phyloP scores from a whole-genome alignment of 2,888 invertebrate species.

The Andrena fulva region DNA sequence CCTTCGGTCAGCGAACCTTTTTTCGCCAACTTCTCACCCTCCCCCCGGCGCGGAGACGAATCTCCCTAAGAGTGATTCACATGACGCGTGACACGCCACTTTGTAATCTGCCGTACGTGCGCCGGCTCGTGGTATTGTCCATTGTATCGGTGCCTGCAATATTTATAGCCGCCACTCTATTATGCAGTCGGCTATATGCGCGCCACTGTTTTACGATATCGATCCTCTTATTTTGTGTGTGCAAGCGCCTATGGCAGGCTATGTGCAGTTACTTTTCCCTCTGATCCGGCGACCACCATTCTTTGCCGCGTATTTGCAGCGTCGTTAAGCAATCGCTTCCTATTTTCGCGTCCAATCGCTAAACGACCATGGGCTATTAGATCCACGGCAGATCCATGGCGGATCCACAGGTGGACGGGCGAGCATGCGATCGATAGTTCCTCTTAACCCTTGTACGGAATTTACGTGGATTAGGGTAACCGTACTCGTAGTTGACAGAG shows the following conservation, averaged over 20 bases:
- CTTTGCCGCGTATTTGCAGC: too few species aligned
- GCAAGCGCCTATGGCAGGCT: not conserved
- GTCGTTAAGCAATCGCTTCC: too few species aligned
- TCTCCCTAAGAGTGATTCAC: slow-evolving; percentile 72
- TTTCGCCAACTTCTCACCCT: slow-evolving; percentile 65
- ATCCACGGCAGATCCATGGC: too few species aligned
- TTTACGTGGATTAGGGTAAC: too few species aligned
- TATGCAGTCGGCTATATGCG: slow-evolving; percentile 31
- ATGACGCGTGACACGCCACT: slow-evolving; percentile 57
- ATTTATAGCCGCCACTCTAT: slow-evolving; percentile 43
- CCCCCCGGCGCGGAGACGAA: slow-evolving; percentile 62
- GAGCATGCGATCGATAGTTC: too few species aligned
- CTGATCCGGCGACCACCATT: not conserved
- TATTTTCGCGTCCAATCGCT: too few species aligned
- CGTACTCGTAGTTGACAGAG: too few species aligned
- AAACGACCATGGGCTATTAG: too few species aligned
- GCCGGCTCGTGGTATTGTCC: slow-evolving; percentile 21
- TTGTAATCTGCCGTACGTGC: slow-evolving; percentile 37
- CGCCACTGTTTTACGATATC: slow-evolving; percentile 44
- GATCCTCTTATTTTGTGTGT: slow-evolving; percentile 35
- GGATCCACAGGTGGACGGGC: too few species aligned
- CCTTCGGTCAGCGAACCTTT: slow-evolving; percentile 55
- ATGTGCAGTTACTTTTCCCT: not conserved
- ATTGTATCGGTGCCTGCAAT: slow-evolving; percentile 43
- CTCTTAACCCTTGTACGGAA: too few species aligned